Evolutionary conservation across 2,113 vertebrate genomes (phyloP), one percentile per base, ranked within the genome.

Genomic region (Lathamus discolor): DNA sequence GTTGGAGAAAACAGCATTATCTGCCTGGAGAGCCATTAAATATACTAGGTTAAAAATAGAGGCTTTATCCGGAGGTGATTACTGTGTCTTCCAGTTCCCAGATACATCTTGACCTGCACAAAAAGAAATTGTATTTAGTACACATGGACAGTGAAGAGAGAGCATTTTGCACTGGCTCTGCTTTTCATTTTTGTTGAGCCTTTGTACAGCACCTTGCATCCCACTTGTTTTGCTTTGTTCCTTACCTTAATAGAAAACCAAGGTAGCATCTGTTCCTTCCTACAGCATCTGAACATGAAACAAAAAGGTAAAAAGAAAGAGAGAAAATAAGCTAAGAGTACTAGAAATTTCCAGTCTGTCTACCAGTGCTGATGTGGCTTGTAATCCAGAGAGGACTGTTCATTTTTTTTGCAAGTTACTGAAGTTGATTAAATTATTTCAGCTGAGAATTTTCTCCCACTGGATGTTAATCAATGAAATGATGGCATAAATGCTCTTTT

Each of bases 391-490:
- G 20, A 77, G 28, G 24, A 27, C 54, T 54, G 57, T 52, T 72
- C 35, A 15, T 77, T 83, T 94, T 94, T 94, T 88, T 80, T 74
- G 15, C 27, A 79, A 77, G 48, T 82, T 92, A 70, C 72, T 27
- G 18, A 74, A 88, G 59, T 55, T 37, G 17, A 86, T 83, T 74
- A 83, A 92, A 90, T 92, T 94, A 92, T 95, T 97, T 94, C 62
- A 86, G 82, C 92, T 92, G 68, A 97, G 57, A 94, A 86, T 83
- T 85, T 92, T 85, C 64, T 87, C 72, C 35, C 43, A 77, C 88
- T 83, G 82, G 69, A 96, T 93, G 89, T 93, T 93, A 92, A 90
- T 97, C 96, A 93, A 35, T 95, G 25, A 90, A 85, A 86, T 72
- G 51, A 27, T 92, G 83, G 57, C 64, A 70, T 86, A 93, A 92